phyloP scores from a whole-genome alignment of 2,113 vertebrate species.

The Pachypanchax playfairii region DNA sequence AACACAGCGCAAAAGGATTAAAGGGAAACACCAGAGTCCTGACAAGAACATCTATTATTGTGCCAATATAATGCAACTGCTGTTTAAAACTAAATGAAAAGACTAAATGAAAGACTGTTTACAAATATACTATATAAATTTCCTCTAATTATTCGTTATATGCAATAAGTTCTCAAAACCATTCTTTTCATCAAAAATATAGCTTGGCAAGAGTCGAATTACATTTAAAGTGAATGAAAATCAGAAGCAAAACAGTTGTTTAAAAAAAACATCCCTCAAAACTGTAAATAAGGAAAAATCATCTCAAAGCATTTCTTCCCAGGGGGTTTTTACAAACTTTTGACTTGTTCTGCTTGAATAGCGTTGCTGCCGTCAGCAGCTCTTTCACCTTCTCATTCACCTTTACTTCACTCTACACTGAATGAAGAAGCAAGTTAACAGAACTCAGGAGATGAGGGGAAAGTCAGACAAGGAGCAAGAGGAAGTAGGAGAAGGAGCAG shows the following conservation, averaged over 20 bases:
- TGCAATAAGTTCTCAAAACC: no score
- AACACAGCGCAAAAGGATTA: no score
- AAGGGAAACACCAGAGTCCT: no score
- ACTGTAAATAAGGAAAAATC: not conserved
- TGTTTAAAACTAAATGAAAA: no score
- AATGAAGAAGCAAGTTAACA: not conserved
- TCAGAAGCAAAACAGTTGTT: not conserved
- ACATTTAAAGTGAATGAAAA: not conserved
- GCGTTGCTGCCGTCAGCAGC: not conserved
- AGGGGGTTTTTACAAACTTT: not conserved
- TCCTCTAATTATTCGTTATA: no score
- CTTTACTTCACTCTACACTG: slow-evolving; percentile 1
- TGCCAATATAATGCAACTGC: no score
- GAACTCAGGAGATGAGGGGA: slow-evolving; percentile 10
- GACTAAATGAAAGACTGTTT: no score
- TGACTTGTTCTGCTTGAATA: not conserved
- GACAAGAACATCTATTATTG: no score
- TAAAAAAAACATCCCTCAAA: not conserved
- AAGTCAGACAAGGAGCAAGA: slow-evolving; percentile 31
- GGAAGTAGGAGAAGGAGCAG: slow-evolving; percentile 35
- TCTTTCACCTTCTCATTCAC: slow-evolving; percentile 18
- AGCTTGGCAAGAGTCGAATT: no score
- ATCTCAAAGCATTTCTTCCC: not conserved
- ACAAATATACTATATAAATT: no score
- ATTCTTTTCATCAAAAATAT: no score